Evolutionary conservation across 2,888 invertebrate genomes (phyloP), one percentile per base, ranked within the genome.

Genomic region (Geophilus truncorum): DNA sequence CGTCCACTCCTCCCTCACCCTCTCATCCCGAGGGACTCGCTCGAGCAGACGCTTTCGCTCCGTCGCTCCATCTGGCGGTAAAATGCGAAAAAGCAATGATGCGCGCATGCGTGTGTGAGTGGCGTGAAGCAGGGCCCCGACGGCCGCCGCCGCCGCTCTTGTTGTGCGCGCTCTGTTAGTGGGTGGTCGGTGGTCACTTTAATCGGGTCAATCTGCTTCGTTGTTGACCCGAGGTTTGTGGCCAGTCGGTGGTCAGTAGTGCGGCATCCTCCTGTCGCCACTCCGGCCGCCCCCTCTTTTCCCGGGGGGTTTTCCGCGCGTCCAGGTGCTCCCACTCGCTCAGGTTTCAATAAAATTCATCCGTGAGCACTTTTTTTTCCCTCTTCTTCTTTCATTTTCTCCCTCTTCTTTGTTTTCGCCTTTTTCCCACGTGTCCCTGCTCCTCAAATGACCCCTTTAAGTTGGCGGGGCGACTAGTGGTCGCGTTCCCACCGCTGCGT

Each of bases 381-480:
- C 6, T 81, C 76, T 76, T 76, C n/a, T 30, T 10, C n/a, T 23
- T 76, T 30, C 23, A 80, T 77, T 81, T 75, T 30, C 76, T 76
- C 34, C 36, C 23, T 79, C 81, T 79, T 81, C 80, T 82, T 81
- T 81, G 75, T 45, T 77, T 57, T 36, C 40, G 80, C 77, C 79
- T 80, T 45, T 79, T 62, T 70, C 75, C 7, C 76, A 79, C 57
- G 57, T 80, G 18, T 77, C 81, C 79, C 28, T 80, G 51, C 18
- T 51, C 45, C 36, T 57, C 62, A 30, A 30, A 28, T 57, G 80
- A 62, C 76, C 77, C 81, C 57, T 80, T 81, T 70, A 81, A 81
- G 75, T 45, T 80, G 30, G 81, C 80, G 75, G 36, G 57, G 70
- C 62, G 77, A 10, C 80, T 80, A 30, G 30, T 75, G 51, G 80